phyloP scores from a whole-genome alignment of 2,113 vertebrate species.

The Leptocoma aspasia region DNA sequence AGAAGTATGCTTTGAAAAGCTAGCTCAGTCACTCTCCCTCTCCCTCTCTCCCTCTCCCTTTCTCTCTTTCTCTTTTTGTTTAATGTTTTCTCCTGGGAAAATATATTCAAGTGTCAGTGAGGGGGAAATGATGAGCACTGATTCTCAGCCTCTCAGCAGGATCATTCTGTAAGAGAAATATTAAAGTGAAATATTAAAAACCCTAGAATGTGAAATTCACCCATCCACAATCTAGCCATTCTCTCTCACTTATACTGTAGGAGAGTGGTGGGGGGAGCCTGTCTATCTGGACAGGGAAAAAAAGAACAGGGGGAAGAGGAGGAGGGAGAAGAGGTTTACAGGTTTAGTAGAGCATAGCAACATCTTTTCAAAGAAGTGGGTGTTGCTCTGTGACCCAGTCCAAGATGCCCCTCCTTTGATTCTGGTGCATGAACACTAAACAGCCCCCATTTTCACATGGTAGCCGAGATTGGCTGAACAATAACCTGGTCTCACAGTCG shows the following conservation, averaged over 20 bases:
- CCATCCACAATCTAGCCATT: conserved; percentile 60
- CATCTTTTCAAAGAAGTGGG: conserved; percentile 80
- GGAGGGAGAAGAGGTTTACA: conserved; percentile 70
- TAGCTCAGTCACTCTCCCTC: conserved; percentile 48
- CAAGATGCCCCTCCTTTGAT: conserved; percentile 73
- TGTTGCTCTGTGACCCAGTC: conserved; percentile 74
- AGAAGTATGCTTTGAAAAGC: conserved; percentile 79
- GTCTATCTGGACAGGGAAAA: conserved; percentile 1
- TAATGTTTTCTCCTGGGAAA: conserved; percentile 79
- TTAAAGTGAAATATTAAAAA: conserved; percentile 85
- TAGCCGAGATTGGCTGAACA: conserved; percentile 72
- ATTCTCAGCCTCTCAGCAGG: conserved; percentile 78
- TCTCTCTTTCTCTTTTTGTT: conserved; percentile 66
- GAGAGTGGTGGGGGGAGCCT: neutral
- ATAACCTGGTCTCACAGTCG: conserved; percentile 72
- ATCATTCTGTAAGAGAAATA: conserved; percentile 75
- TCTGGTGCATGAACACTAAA: conserved; percentile 65
- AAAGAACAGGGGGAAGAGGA: conserved; percentile 42
- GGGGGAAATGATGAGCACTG: conserved; percentile 68
- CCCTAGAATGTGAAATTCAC: conserved; percentile 73
- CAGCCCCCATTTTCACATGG: conserved; percentile 75
- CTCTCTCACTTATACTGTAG: conserved; percentile 49
- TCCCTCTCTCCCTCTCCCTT: neutral
- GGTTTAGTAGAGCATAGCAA: conserved; percentile 81
- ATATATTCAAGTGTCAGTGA: conserved; percentile 75